Base-by-base conservation (phyloP, 2,888 invertebrate genomes). In the Drosophila colorata region DNA sequence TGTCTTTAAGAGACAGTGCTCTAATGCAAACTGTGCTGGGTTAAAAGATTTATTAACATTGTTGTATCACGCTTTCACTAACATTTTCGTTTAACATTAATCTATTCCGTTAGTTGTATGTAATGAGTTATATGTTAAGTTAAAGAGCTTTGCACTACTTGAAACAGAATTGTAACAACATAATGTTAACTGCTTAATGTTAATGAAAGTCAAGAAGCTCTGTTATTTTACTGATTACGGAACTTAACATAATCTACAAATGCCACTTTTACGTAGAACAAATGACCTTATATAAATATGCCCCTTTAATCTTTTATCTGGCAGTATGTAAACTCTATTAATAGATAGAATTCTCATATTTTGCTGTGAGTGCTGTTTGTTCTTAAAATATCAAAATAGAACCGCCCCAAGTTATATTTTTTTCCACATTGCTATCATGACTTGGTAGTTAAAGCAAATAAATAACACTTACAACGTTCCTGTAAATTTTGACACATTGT, bases 401-500 rank as follows among this genome's bases (percentile, higher is more conserved):
- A 3, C 2, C 20, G 4, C 3, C 20, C 20, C 20, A 2, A 20
- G 20, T 20, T 3, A 20, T 20, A 20, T 3, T 20, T 20, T 20
- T 28, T 8, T 28, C 25, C 25, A 28, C 25, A 28, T 28, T 28
- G 25, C 9, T 6, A 48, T 14, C 2, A 5, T n/a, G 33, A 41
- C 25, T 52, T 28, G 18, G 28, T 28, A 11, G 5, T 6, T 4
- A 20, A 14, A 37, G 2, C n/a, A 9, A 31, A 66, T 28, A 40
- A 46, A 53, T 41, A 41, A 41, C n/a, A 31, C 18, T 18, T 28
- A 41, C 43, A 38, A 41, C 37, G 41, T 63, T 53, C 23, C 14
- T 40, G 51, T 41, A 25, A 28, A n/a, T 63, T 59, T 59, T 46
- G 58, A 56, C 77, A 72, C 59, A 46, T 77, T 35, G 44, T 53